A percentile compares a stretch with the other conserved stretches of the same genome.
Conservation (phyloP, 2,113 vertebrate genomes). For the Sula dactylatra region DNA sequence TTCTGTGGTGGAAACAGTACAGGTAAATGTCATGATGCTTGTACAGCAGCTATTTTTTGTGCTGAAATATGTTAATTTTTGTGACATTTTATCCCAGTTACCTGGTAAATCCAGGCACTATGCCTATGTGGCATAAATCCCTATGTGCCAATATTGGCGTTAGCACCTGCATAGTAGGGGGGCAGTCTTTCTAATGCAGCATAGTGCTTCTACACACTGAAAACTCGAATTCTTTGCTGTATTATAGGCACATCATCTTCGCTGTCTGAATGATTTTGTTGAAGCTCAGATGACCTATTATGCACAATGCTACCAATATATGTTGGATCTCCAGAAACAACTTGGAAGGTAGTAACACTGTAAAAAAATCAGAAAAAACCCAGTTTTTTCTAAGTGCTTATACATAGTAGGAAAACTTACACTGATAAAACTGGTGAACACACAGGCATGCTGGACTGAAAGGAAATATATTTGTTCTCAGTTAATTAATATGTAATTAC, state of each 20-base stretch:
- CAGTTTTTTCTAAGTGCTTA: not conserved
- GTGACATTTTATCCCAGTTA: not conserved
- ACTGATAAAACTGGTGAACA: not conserved
- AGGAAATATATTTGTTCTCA: not conserved
- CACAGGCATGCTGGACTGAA: not conserved
- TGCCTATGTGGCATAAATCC: not conserved
- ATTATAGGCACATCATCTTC: conserved; percentile 91
- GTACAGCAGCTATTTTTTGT: not conserved
- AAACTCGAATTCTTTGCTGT: not conserved
- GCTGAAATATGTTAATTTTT: not conserved
- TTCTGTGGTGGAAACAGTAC: not conserved
- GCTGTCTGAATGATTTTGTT: conserved; percentile 95
- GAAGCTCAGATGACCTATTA: conserved; percentile 97
- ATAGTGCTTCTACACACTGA: not conserved
- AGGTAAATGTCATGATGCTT: not conserved
- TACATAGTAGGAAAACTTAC: not conserved
- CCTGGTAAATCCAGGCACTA: not conserved
- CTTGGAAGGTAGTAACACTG: conserved; percentile 87
- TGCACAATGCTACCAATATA: conserved; percentile 97
- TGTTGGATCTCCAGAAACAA: conserved; percentile 97
- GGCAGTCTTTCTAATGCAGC: not conserved
- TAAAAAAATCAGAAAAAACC: not conserved
- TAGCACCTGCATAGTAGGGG: not conserved
- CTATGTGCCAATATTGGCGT: not conserved
- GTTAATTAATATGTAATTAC: not conserved